Evolutionary conservation across 2,113 vertebrate species (phyloP), one percentile per base, ranked within the genome.

Genomic region (Xiphias gladius): DNA sequence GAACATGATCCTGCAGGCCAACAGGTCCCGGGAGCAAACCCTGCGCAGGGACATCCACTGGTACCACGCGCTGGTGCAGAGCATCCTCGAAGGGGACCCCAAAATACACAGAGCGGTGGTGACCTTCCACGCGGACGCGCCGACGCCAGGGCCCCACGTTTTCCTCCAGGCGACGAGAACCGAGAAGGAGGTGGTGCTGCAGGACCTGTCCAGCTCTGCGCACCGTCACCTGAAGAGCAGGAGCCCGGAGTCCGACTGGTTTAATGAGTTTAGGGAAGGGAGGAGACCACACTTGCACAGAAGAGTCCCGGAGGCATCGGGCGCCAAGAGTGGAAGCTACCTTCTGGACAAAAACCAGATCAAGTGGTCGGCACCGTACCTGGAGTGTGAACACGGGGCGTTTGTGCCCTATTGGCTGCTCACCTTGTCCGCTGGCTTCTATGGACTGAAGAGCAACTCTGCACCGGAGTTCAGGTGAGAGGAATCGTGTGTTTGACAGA

Each of bases 401-500:
- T 99, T 98, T 89, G 97, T 97, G 80, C 98, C 98, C 0, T 94
- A 96, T 63, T 99, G 98, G 98, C 94, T 99, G 2, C 96, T 99
- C 70, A 97, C 97, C 1, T 93, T 99, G 75, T 98, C 98, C 0
- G 95, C 98, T 0, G 97, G 96, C 43, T 98, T 99, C 91, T 99
- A 99, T 17, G 96, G 97, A 32, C 79, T 97, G 78, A 96, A 93
- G 91, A 94, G 95, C 68, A 96, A 97, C 90, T 93, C 96, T 14
- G 94, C 94, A 1, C 98, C 96, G 0, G 97, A 98, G 94, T 97
- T 99, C 95, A 99, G 98, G 98, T 95, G 82, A 96, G 90, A 80
- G 20, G 39, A 52, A 48, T 19, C 24, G 16, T 16, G 54, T 43
- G 11, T 20, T 17, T 35, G 52, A n/a, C 22, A 30, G 48, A 59